phyloP scores from a whole-genome alignment of 2,113 vertebrate genomes.

The Neodon shergylaensis region DNA sequence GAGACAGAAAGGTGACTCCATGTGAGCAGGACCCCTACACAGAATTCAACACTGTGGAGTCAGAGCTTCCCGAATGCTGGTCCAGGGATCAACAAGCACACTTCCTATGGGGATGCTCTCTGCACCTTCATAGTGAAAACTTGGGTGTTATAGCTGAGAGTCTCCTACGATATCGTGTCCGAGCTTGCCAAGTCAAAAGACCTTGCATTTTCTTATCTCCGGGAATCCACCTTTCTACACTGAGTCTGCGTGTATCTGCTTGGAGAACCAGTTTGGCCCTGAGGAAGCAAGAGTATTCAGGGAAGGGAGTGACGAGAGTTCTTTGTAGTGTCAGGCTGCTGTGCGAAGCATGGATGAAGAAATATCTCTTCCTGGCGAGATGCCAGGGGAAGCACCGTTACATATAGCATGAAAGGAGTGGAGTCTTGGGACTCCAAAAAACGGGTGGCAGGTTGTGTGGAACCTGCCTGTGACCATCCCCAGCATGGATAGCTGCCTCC shows the following conservation, averaged over 20 bases:
- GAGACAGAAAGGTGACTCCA: not conserved
- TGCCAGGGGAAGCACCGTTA: too few species aligned
- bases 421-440: too few species aligned
- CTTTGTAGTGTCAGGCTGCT: not conserved
- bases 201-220: not conserved
- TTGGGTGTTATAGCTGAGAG: not conserved
- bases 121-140: not conserved
- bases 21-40: not conserved
- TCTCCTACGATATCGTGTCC: too few species aligned
- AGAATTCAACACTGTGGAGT: not conserved
- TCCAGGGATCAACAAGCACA: not conserved
- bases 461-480: not conserved
- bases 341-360: too few species aligned
- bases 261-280: not conserved
- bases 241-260: too few species aligned
- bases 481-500: not conserved
- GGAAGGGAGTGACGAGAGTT: too few species aligned
- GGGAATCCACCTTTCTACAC: not conserved
- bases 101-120: not conserved
- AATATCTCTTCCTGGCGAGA: not conserved
- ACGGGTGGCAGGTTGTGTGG: not conserved
- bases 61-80: not conserved
- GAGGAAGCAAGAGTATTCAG: not conserved
- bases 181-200: not conserved
- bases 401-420: too few species aligned